Conservation (phyloP, 2,888 invertebrate genomes). For the Gymnosoma rotundatum region DNA sequence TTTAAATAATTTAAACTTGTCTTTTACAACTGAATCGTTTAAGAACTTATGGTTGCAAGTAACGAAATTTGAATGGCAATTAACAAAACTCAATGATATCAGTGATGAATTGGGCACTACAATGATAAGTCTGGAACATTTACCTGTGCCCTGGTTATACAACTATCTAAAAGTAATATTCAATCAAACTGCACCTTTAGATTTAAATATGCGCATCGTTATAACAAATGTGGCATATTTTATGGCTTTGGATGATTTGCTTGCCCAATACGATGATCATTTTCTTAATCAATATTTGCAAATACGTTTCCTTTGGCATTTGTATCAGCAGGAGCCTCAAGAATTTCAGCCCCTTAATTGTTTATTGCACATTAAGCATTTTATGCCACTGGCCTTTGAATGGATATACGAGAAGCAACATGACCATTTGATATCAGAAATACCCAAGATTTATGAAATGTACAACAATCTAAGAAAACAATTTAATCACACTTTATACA, state of each 20-base stretch:
- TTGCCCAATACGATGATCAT: slow-evolving; percentile 64
- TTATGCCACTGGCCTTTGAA: slow-evolving; percentile 70
- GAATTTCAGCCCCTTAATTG: slow-evolving; percentile 64
- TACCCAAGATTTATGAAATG: slow-evolving; percentile 50
- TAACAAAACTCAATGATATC: slow-evolving; percentile 63
- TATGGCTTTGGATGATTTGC: slow-evolving; percentile 59
- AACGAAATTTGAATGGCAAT: slow-evolving; percentile 65
- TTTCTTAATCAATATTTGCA: slow-evolving; percentile 71
- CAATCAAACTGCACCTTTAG: slow-evolving; percentile 34
- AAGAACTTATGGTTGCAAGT: slow-evolving; percentile 59
- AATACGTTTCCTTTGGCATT: slow-evolving; percentile 70
- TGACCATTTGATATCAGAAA: slow-evolving; percentile 44
- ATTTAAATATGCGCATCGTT: slow-evolving; percentile 61
- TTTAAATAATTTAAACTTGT: slow-evolving; percentile 43
- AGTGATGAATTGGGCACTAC: slow-evolving; percentile 54
- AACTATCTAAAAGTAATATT: slow-evolving; percentile 63
- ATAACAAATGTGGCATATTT: slow-evolving; percentile 70
- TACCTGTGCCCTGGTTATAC: slow-evolving; percentile 62
- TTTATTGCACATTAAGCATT: slow-evolving; percentile 57
- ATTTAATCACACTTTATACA: slow-evolving; percentile 64
- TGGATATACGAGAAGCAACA: slow-evolving; percentile 70
- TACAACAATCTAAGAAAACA: slow-evolving; percentile 60
- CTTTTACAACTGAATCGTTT: not conserved
- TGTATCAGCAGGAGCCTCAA: slow-evolving; percentile 62
- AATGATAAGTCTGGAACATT: slow-evolving; percentile 47